Evolutionary conservation across 1,140 invertebrate genomes (phyloP), one percentile per base, ranked within the genome.

Genomic region (Ladona fulva): DNA sequence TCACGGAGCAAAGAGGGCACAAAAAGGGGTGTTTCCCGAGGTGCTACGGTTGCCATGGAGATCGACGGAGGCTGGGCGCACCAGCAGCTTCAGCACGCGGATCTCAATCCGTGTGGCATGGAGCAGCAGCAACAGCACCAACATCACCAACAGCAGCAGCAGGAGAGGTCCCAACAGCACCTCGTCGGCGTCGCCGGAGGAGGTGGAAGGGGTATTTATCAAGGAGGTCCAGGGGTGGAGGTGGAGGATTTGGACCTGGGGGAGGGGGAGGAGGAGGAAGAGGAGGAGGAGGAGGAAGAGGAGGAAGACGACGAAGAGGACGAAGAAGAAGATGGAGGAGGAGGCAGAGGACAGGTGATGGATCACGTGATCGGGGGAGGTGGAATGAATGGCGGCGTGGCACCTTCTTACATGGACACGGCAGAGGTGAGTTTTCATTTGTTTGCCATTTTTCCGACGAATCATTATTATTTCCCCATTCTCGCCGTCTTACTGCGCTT

Each of bases 161-260:
- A 79, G 80, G 78, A 77, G 77, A 77, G 37, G 24, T 1, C n/a
- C 37, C 42, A 7, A 14, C 76, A 74, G 76, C 80, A 80, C 78
- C 78, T 79, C 29, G 78, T 81, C 80, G 81, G 81, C 81, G 82
- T 80, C 80, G 83, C 84, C 85, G 84, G 85, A 85, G 85, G 85
- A 86, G 85, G 85, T 81, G 82, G 84, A 85, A 83, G 84, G 84
- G 84, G 86, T 86, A 86, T 86, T 86, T 86, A 86, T 84, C 83
- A 85, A 84, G 85, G 84, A 82, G 84, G 85, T 83, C 84, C 83
- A 84, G 85, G 85, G 84, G 85, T 86, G 85, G 85, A 83, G 83
- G 84, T 85, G 86, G 85, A 85, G 52, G 52, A 66, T 22, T 22
- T 66, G 52, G 52, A 66, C 52, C 52, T 66, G 52, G 52, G 52